Evolutionary conservation across 1,140 invertebrate genomes (phyloP), one percentile per base, ranked within the genome.

Genomic region (Drosophila nasuta): DNA sequence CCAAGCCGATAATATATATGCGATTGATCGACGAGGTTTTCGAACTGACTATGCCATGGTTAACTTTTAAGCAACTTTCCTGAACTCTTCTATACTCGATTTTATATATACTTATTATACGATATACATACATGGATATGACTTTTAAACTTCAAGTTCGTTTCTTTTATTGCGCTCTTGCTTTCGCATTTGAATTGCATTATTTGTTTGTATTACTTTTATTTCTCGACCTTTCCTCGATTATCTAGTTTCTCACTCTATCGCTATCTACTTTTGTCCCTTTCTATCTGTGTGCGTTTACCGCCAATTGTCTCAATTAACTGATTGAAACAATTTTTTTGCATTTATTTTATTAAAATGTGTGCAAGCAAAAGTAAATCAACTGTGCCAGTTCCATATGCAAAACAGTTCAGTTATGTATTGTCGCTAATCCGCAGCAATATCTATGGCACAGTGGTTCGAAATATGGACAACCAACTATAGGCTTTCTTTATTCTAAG

Each of bases 1-100:
- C 77, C 96, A 96, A 8, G 97, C 97, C 0, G 97, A 98, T 91
- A 98, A 98, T 89, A 97, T 97, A 95, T 98, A 98, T 89, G 96
- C 96, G n/a, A 96, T 98, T 43, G 97, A 98, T 92, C 94, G 96
- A 62, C 94, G 96, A 83, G 97, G 96, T 54, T 98, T 98, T 93
- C 97, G 97, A 93, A 97, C 97, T 64, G 97, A 98, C 93, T 98
- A 92, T 57, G 89, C 91, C 25, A 92, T 92, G 91, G 83, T 92
- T 67, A 92, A 92, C 52, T 92, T 91, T 85, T 92, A 80, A 74
- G 57, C 63, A 10, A 30, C 46, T 54, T 30, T 33, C 11, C 54
- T 49, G 5, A 49, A 68, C 51, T 48, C 17, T 54, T 64, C 38
- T 45, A 41, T 13, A 33, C 25, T 15, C 17, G 52, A 43, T 45